Base-by-base conservation (phyloP, 2,888 invertebrate species). In the Hybos culiciformis region DNA sequence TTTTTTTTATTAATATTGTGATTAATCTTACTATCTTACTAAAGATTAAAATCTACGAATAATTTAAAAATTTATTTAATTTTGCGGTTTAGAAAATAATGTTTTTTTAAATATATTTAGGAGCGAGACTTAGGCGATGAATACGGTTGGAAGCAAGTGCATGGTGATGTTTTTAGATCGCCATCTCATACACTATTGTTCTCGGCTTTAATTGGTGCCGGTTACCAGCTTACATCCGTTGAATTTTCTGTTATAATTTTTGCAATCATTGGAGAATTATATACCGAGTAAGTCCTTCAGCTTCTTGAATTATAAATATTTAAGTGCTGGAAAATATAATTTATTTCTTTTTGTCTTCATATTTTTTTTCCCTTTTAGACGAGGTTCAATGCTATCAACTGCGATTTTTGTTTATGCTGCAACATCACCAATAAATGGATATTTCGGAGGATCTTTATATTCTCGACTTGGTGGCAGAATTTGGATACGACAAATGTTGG, bases 81-180 rank as follows among this genome's bases (percentile, higher is more conserved):
- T n/a, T n/a, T n/a, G n/a, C n/a, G n/a, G n/a, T n/a, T n/a, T n/a
- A n/a, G n/a, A n/a, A n/a, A n/a, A n/a, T n/a, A n/a, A n/a, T n/a
- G n/a, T n/a, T n/a, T n/a, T n/a, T n/a, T n/a, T n/a, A n/a, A n/a
- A n/a, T n/a, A n/a, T n/a, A n/a, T 54, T 33, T 45, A 81, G 80
- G 97, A 98, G 63, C 79, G 93, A 53, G 97, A 98, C 70, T 74
- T 98, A 47, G 97, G 97, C 2, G 97, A 98, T 69, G 97, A 98
- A 63, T 98, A 98, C 70, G 98, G 98, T 1, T 99, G 98, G 98
- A 99, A 99, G 61, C 98, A 96, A 68, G 97, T 98, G 23, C 97
- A 98, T 67, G 98, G 98, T 1, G 98, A 99, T 71, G 97, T 99
- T 5, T 99, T 99, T 62, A 77, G 98, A 46, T 86, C 96, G 3